These are phyloP conservation scores for Conopomorpha cramerella DNA, from an alignment of 1,140 invertebrate species.

Conservation along the genomic window DNA sequence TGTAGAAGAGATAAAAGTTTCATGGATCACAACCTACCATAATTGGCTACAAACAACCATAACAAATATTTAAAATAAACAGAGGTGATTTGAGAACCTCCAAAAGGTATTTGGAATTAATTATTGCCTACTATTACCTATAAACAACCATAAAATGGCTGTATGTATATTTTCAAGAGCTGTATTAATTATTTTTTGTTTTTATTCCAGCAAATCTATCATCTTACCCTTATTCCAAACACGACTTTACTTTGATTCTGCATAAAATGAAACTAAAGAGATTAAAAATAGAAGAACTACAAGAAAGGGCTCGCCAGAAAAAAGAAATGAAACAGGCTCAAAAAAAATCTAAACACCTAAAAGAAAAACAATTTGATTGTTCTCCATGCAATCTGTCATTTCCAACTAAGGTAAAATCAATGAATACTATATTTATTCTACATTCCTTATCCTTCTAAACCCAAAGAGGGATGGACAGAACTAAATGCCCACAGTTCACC, in stretches of 20 bases:
- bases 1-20: too few species aligned
- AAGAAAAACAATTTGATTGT: constrained; percentile 42
- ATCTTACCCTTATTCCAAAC: constrained; percentile 50
- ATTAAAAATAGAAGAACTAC: constrained; percentile 24
- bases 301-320: constrained; percentile 21
- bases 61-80: too few species aligned
- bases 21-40: too few species aligned
- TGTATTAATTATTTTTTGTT: too few species aligned
- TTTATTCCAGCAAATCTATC: constrained; percentile 26
- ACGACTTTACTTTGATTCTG: constrained; percentile 47
- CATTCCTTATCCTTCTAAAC: too few species aligned
- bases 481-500: neutral
- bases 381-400: constrained; percentile 42
- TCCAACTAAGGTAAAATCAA: constrained; percentile 24
- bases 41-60: too few species aligned
- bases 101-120: too few species aligned
- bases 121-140: too few species aligned
- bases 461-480: neutral
- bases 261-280: constrained; percentile 42
- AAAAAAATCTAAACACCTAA: constrained; percentile 33
- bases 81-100: too few species aligned
- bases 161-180: too few species aligned
- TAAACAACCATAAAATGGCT: too few species aligned
- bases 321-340: constrained; percentile 23
- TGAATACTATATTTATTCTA: neutral